These are phyloP conservation scores for Sardinella longiceps DNA, from an alignment of 2,797 vertebrate genomes.

Conservation along the genomic window DNA sequence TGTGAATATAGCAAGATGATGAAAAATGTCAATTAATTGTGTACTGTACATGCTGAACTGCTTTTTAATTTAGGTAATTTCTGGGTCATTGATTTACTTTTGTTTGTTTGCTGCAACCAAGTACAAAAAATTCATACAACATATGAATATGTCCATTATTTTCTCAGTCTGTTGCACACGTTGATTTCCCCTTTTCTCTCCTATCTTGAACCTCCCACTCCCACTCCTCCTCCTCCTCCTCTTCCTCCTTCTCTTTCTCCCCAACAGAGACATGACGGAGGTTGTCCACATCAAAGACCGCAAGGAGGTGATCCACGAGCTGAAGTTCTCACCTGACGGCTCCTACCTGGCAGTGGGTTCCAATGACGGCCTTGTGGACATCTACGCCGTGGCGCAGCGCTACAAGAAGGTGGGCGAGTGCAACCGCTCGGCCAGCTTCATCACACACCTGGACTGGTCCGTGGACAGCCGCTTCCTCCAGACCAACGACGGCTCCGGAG, in stretches of 20 bases:
- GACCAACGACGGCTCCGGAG: slow-evolving; percentile 90
- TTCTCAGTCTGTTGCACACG: no score
- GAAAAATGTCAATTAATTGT: no score
- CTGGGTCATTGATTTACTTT: no score
- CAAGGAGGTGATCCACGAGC: slow-evolving; percentile 96
- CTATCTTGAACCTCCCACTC: background rate
- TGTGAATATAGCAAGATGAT: no score
- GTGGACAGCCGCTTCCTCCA: slow-evolving; percentile 92
- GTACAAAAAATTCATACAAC: no score
- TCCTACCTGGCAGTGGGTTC: slow-evolving; percentile 92
- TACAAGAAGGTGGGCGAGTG: slow-evolving; percentile 98
- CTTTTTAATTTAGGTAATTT: no score
- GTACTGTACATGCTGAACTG: no score
- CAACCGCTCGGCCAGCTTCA: slow-evolving; percentile 87
- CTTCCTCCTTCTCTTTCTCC: slow-evolving; percentile 20
- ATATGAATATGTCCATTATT: no score
- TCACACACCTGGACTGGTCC: slow-evolving; percentile 97
- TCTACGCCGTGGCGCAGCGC: slow-evolving; percentile 89
- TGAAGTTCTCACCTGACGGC: slow-evolving; percentile 94
- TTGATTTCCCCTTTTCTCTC: background rate
- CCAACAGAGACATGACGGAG: slow-evolving; percentile 93
- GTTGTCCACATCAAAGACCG: slow-evolving; percentile 97
- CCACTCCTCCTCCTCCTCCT: no score
- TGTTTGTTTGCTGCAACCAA: no score
- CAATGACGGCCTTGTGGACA: slow-evolving; percentile 89